Conservation (phyloP, 2,797 vertebrate genomes). For the Danio choprae region DNA sequence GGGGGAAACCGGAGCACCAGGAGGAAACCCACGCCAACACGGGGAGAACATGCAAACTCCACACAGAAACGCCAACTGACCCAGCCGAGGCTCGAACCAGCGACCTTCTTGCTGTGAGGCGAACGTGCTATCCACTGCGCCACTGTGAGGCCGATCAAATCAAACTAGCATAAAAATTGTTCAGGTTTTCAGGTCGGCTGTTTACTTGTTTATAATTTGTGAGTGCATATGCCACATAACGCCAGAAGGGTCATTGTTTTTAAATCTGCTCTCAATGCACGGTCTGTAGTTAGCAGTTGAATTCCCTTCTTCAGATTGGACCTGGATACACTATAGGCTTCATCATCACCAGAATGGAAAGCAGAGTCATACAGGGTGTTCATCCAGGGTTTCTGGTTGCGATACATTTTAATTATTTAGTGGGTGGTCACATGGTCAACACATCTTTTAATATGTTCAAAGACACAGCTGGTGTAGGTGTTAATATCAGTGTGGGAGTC, state of each 20-base stretch:
- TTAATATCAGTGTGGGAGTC: constrained; percentile 24
- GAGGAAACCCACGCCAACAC: too few species aligned
- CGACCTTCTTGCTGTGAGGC: too few species aligned
- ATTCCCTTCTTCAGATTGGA: neutral
- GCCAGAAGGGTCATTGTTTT: neutral
- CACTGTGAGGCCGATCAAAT: too few species aligned
- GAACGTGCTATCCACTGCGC: too few species aligned
- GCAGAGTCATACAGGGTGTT: neutral
- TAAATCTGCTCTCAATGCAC: neutral
- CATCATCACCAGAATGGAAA: neutral
- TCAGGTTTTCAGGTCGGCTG: neutral
- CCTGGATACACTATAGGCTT: neutral
- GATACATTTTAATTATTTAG: neutral
- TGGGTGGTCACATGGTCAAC: too few species aligned
- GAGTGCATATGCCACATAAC: neutral
- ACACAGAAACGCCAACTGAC: too few species aligned
- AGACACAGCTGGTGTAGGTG: neutral
- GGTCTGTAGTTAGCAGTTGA: neutral
- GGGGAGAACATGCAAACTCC: too few species aligned
- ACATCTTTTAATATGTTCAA: constrained; percentile 20
- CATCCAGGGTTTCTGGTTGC: constrained; percentile 1
- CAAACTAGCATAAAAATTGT: neutral
- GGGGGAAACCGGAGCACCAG: too few species aligned
- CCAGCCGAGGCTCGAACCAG: too few species aligned
- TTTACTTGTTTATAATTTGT: neutral